Conservation (phyloP, 1,140 invertebrate genomes). For the Antheraea mylitta region DNA sequence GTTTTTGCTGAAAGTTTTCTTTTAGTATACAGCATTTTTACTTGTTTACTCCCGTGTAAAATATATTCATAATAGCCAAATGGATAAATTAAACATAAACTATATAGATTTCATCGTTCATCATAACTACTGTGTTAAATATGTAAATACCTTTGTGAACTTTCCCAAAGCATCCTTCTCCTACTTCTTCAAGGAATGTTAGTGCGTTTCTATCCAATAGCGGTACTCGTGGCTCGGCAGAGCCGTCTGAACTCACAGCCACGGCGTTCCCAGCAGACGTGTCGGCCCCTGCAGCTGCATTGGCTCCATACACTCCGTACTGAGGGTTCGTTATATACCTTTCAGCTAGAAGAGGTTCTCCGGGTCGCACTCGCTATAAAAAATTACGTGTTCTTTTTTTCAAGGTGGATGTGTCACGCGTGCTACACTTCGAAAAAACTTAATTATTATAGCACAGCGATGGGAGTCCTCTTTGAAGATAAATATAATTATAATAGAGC, state of each 20-base stretch:
- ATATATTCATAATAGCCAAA: too few relatives aligned
- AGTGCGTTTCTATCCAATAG: constrained; percentile 83
- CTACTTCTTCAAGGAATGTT: constrained; percentile 87
- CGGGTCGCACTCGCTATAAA: constrained; percentile 71
- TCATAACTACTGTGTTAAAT: too few relatives aligned
- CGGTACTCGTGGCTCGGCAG: constrained; percentile 74
- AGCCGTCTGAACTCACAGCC: constrained; percentile 54
- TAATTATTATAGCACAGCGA: constrained; percentile 1
- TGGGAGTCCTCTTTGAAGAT: neutral
- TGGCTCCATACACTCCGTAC: constrained; percentile 80
- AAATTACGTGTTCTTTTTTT: constrained; percentile 12
- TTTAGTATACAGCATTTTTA: too few relatives aligned
- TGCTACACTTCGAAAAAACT: neutral
- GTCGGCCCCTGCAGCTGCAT: constrained; percentile 32
- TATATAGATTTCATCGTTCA: too few relatives aligned
- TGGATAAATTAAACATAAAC: too few relatives aligned
- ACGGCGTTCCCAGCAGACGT: constrained; percentile 26
- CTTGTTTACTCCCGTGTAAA: too few relatives aligned
- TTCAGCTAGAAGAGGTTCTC: constrained; percentile 83
- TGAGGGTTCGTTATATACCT: constrained; percentile 89
- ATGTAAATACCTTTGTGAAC: constrained; percentile 87
- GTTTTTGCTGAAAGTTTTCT: too few relatives aligned
- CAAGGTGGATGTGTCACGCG: neutral
- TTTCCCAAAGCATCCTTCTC: constrained; percentile 95
- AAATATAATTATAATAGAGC: neutral